Percentiles rank a stretch among this genome's conserved stretches.
phyloP scores from a whole-genome alignment of 2,113 vertebrate species.

The Phylloscopus whistleri region DNA sequence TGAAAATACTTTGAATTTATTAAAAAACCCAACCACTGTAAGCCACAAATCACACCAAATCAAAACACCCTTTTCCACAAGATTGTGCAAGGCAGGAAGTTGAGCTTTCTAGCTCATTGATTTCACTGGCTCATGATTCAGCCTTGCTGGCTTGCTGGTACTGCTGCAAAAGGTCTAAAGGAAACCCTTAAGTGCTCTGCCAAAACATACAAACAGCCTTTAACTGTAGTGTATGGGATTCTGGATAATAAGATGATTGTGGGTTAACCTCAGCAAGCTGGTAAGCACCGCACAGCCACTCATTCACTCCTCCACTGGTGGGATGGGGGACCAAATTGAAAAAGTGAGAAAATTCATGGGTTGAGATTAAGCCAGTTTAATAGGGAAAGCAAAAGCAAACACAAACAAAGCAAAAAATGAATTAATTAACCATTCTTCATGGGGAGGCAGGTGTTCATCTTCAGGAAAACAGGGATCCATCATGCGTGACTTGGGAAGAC shows the following conservation, averaged over 20 bases:
- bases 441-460: neutral
- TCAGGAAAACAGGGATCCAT: neutral
- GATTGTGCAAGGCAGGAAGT: neutral
- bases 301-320: neutral
- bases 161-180: neutral
- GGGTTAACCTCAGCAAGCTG: neutral
- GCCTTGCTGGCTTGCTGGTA: neutral
- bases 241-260: neutral
- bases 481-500: neutral
- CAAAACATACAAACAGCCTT: neutral
- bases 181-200: neutral
- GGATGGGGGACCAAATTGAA: neutral
- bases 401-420: neutral
- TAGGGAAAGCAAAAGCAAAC: neutral
- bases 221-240: neutral
- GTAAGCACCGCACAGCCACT: neutral
- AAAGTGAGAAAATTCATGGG: neutral
- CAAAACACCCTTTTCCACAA: neutral
- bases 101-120: neutral
- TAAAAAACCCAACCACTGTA: neutral
- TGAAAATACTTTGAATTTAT: neutral
- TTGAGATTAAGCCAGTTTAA: neutral
- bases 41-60: neutral
- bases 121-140: neutral
- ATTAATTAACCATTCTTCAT: neutral